These are phyloP conservation scores for Nephrotoma flavescens DNA, from an alignment of 2,888 invertebrate species.

Conservation along the genomic window DNA sequence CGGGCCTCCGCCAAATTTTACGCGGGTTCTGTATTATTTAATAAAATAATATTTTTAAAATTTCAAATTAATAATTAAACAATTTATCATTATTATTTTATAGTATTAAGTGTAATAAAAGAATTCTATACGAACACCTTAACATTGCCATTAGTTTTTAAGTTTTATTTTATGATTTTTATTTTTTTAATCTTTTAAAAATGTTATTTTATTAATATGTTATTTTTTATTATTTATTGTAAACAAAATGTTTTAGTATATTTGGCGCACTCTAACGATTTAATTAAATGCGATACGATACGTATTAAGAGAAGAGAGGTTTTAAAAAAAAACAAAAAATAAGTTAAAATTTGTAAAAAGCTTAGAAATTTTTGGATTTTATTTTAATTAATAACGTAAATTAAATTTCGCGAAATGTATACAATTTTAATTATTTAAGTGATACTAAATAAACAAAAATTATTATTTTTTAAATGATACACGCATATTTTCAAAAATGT, in stretches of 20 bases:
- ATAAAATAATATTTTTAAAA: background rate
- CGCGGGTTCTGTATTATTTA: background rate
- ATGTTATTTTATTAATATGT: background rate
- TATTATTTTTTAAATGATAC: background rate
- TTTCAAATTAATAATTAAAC: background rate
- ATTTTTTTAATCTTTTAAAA: background rate
- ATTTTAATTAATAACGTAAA: conserved; percentile 7
- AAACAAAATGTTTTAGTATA: background rate
- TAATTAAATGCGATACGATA: background rate
- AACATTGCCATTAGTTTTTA: background rate
- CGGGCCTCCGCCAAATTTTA: background rate
- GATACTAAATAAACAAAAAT: background rate
- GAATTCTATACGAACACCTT: background rate
- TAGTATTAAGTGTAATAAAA: background rate
- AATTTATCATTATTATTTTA: background rate
- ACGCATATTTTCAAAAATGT: background rate
- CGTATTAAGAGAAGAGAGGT: conserved; percentile 3
- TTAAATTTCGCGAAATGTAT: background rate
- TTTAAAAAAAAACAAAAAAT: background rate
- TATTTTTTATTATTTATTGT: background rate
- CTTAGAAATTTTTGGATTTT: background rate
- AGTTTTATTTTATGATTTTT: background rate
- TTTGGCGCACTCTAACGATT: background rate
- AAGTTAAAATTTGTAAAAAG: background rate
- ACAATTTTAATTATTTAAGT: background rate